These are phyloP conservation scores for Aselliscus stoliczkanus DNA, from an alignment of 2,797 vertebrate genomes.

Conservation along the genomic window DNA sequence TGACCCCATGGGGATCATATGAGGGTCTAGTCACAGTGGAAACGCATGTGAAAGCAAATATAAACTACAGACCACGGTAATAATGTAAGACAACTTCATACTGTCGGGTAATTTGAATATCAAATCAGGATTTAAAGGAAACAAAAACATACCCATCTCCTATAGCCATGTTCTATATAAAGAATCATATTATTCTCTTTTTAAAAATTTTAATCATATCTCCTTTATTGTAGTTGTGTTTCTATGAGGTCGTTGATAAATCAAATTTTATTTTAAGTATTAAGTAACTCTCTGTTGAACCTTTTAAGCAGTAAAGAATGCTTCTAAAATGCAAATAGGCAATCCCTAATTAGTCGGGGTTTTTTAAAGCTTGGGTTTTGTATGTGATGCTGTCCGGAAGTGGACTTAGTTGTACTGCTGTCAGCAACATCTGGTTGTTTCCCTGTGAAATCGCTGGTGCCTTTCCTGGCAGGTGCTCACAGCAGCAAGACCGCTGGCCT, in stretches of 20 bases:
- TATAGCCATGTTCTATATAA: constrained; percentile 7
- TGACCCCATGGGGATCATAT: background rate
- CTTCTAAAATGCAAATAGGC: constrained; percentile 21
- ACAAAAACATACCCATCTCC: background rate
- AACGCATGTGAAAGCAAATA: background rate
- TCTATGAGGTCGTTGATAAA: constrained; percentile 26
- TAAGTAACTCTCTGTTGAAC: constrained; percentile 19
- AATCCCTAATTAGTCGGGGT: background rate
- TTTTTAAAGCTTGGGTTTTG: constrained; percentile 21
- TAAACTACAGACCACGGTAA: background rate
- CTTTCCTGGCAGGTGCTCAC: background rate
- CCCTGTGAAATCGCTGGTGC: background rate
- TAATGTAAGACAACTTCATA: background rate
- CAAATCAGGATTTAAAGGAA: constrained; percentile 14
- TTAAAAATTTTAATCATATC: constrained; percentile 40
- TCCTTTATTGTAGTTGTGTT: constrained; percentile 6
- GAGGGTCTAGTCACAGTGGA: background rate
- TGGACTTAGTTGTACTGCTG: background rate
- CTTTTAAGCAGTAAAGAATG: constrained; percentile 33
- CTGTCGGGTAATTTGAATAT: background rate
- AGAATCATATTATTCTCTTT: constrained; percentile 18
- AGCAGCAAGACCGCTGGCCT: background rate
- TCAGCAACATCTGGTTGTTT: constrained; percentile 10
- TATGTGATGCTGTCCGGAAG: background rate
- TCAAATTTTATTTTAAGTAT: constrained; percentile 56